Percentiles rank a stretch among this genome's conserved stretches.
phyloP scores from a whole-genome alignment of 1,140 invertebrate genomes.

The Nomia melanderi region DNA sequence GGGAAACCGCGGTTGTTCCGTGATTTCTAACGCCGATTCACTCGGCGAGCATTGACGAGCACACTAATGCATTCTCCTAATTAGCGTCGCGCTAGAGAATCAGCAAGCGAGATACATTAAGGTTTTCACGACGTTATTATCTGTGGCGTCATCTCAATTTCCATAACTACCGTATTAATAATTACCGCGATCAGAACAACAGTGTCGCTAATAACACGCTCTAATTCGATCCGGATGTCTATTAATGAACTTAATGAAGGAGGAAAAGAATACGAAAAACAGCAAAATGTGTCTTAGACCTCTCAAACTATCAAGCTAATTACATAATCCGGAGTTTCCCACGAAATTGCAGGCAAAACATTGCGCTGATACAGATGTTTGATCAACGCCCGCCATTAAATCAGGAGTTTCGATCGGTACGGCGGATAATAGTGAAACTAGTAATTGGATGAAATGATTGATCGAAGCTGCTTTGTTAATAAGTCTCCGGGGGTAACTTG shows the following conservation, averaged over 20 bases:
- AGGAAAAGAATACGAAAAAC: too few species aligned
- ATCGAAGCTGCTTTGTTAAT: slow-evolving; percentile 51
- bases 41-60: not conserved
- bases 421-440: slow-evolving; percentile 19
- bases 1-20: not conserved
- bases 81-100: slow-evolving; percentile 11
- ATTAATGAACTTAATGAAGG: not conserved
- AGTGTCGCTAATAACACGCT: slow-evolving; percentile 3
- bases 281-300: too few species aligned
- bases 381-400: not conserved
- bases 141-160: slow-evolving; percentile 19
- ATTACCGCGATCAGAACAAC: slow-evolving; percentile 5
- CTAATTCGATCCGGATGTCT: not conserved
- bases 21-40: not conserved
- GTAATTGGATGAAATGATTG: slow-evolving; percentile 54
- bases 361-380: too few species aligned
- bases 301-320: too few species aligned
- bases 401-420: not conserved
- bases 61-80: not conserved
- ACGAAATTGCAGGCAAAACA: too few species aligned
- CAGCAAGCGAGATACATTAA: not conserved
- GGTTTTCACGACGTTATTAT: slow-evolving; percentile 20
- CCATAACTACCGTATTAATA: slow-evolving; percentile 15
- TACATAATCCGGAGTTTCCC: too few species aligned
- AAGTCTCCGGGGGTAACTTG: slow-evolving; percentile 41